Percentiles rank a stretch among this genome's conserved stretches.
Conservation (phyloP, 2,888 invertebrate species). For the Onchidella celtica region DNA sequence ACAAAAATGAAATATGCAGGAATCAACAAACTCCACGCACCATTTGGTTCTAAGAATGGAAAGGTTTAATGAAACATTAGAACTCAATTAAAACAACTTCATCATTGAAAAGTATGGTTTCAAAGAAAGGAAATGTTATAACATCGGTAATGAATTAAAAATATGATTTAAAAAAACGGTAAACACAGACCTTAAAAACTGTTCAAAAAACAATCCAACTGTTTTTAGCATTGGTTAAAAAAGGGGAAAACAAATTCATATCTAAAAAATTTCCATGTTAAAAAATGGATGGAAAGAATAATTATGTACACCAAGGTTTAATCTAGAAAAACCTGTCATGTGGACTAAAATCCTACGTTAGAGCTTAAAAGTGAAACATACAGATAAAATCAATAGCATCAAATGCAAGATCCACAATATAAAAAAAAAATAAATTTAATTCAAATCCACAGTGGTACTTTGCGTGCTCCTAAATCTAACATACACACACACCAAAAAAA, state of each 20-base stretch:
- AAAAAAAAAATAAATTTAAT: neutral
- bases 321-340: too few relatives aligned
- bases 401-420: too few relatives aligned
- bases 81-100: slow-evolving; percentile 28
- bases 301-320: neutral
- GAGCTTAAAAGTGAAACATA: too few relatives aligned
- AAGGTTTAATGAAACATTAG: slow-evolving; percentile 32
- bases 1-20: too few relatives aligned
- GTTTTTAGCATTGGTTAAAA: neutral
- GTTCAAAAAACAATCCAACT: neutral
- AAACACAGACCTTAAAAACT: neutral
- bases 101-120: slow-evolving; percentile 3
- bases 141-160: neutral
- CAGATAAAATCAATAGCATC: too few relatives aligned
- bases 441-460: neutral
- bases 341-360: too few relatives aligned
- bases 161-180: neutral
- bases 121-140: neutral
- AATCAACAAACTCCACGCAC: too few relatives aligned
- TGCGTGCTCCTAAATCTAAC: neutral
- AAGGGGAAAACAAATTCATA: neutral
- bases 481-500: too few relatives aligned
- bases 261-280: neutral
- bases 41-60: slow-evolving; percentile 36
- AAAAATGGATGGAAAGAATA: neutral